Conservation (phyloP, 2,888 invertebrate species). For the Ochropleura plecta region DNA sequence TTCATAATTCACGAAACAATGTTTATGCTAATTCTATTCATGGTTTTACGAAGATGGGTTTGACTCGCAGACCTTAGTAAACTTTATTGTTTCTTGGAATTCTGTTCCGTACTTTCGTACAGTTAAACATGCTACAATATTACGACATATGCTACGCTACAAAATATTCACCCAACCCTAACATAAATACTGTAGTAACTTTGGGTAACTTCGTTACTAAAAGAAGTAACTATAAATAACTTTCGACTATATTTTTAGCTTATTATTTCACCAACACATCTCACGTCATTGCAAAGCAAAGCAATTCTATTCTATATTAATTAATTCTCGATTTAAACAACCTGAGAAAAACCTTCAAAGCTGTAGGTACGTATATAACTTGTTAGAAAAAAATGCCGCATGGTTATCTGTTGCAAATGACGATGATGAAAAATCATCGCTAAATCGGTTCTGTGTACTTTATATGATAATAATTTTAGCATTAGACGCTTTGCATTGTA, state of each 20-base stretch:
- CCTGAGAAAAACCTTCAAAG: too few relatives aligned
- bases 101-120: neutral
- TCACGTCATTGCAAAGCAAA: too few relatives aligned
- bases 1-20: constrained; percentile 32
- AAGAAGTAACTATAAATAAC: too few relatives aligned
- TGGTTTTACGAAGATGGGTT: constrained; percentile 41
- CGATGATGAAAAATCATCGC: neutral
- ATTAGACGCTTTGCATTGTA: constrained; percentile 1
- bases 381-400: neutral
- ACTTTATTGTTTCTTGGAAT: constrained; percentile 18
- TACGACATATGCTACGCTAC: neutral
- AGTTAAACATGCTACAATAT: neutral
- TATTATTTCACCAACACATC: too few relatives aligned
- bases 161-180: neutral
- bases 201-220: too few relatives aligned
- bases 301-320: too few relatives aligned
- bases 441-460: neutral
- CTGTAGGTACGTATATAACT: too few relatives aligned
- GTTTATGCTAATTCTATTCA: constrained; percentile 45
- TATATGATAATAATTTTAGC: neutral
- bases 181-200: neutral
- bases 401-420: neutral
- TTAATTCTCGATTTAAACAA: too few relatives aligned
- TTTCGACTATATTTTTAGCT: too few relatives aligned
- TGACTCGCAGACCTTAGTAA: constrained; percentile 18